Conservation (phyloP, 2,797 vertebrate species). For the Amblyopsis hoosieri region DNA sequence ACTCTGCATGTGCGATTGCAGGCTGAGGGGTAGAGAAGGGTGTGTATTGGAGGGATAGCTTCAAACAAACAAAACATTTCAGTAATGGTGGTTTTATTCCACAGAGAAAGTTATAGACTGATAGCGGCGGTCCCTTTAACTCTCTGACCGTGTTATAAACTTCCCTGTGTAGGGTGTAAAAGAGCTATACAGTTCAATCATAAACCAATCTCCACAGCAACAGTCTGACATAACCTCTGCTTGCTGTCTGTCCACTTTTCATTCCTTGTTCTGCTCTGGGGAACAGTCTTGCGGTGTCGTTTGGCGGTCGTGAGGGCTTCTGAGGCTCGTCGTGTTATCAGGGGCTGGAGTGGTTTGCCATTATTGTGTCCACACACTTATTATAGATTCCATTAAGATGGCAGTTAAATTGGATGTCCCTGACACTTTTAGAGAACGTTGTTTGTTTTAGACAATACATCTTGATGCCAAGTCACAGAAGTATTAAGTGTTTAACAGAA, state of each 20-base stretch:
- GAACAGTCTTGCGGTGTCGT: constrained; percentile 58
- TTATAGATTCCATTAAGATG: constrained; percentile 88
- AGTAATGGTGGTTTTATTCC: no score
- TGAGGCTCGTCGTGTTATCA: constrained; percentile 69
- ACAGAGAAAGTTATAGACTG: no score
- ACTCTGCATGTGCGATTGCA: no score
- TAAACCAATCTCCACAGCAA: no score
- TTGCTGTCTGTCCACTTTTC: constrained; percentile 26
- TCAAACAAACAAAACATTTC: no score
- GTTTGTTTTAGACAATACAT: constrained; percentile 77
- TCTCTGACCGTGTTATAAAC: no score
- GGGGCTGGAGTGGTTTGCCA: constrained; percentile 71
- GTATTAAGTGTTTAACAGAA: constrained; percentile 74
- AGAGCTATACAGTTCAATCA: no score
- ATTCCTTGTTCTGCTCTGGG: constrained; percentile 47
- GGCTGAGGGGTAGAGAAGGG: no score
- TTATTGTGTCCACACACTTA: constrained; percentile 75
- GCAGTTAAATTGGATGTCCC: constrained; percentile 81
- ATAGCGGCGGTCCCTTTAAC: no score
- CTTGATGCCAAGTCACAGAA: constrained; percentile 74
- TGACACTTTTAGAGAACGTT: constrained; percentile 75
- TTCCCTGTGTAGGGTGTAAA: no score
- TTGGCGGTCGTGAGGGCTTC: constrained; percentile 69
- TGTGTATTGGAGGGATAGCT: no score
- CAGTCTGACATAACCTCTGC: no score